These are phyloP conservation scores for Philereme transversata DNA, from an alignment of 2,888 invertebrate species.

Conservation along the genomic window DNA sequence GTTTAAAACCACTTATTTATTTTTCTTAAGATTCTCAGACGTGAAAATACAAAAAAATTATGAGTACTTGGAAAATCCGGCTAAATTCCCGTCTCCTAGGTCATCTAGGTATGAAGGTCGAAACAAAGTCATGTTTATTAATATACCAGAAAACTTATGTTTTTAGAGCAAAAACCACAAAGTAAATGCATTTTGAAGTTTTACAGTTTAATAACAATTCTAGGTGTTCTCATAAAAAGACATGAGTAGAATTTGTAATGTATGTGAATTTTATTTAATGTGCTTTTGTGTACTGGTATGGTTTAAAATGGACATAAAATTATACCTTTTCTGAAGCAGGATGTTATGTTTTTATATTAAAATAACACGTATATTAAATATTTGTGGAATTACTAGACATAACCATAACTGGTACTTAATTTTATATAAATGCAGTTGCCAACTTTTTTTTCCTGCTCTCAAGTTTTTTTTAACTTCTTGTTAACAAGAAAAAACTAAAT, in stretches of 20 bases:
- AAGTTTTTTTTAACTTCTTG: too few species aligned
- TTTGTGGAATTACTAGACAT: not conserved
- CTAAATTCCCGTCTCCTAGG: not conserved
- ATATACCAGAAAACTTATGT: not conserved
- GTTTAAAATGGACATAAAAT: not conserved
- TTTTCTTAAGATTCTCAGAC: too few species aligned
- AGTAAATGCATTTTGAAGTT: slow-evolving; percentile 1
- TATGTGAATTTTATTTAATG: slow-evolving; percentile 2
- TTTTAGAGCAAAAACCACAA: not conserved
- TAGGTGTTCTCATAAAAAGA: not conserved
- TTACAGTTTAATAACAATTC: slow-evolving; percentile 1
- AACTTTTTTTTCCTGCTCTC: too few species aligned
- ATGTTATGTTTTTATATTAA: not conserved
- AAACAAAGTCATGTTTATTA: not conserved
- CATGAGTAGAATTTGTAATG: slow-evolving; percentile 1
- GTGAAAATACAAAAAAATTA: too few species aligned
- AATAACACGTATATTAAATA: not conserved
- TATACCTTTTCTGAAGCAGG: slow-evolving; percentile 3
- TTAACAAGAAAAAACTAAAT: too few species aligned
- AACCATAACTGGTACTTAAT: too few species aligned
- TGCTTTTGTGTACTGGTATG: not conserved
- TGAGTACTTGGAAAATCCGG: not conserved
- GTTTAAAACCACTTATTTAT: too few species aligned
- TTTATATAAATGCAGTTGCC: too few species aligned
- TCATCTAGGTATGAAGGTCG: not conserved